Conservation (phyloP, 2,888 invertebrate genomes). For the Hypomecis atomaria region DNA sequence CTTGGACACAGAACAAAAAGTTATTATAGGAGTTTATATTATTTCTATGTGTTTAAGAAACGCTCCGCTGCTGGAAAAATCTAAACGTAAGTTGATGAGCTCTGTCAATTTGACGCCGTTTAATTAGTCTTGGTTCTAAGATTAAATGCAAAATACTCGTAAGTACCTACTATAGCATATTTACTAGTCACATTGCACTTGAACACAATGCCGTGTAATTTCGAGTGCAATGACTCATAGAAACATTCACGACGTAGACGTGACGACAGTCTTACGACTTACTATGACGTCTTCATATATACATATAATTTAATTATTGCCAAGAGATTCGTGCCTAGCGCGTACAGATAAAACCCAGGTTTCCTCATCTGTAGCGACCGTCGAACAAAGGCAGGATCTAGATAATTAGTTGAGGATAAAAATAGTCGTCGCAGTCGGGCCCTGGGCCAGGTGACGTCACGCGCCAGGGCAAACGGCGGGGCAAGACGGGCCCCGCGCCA, state of each 20-base stretch:
- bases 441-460: slow-evolving; percentile 84
- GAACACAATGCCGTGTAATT: slow-evolving; percentile 43
- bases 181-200: slow-evolving; percentile 29
- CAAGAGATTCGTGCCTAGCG: slow-evolving; percentile 40
- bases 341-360: slow-evolving; percentile 64
- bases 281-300: slow-evolving; percentile 46
- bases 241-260: slow-evolving; percentile 43
- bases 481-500: slow-evolving; percentile 85
- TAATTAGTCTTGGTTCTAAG: background rate
- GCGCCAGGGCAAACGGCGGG: slow-evolving; percentile 80
- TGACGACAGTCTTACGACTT: slow-evolving; percentile 53
- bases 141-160: background rate
- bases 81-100: no score
- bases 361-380: slow-evolving; percentile 69
- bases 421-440: slow-evolving; percentile 81
- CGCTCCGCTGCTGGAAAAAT: no score
- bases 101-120: no score
- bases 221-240: slow-evolving; percentile 57
- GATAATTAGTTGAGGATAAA: slow-evolving; percentile 82
- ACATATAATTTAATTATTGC: slow-evolving; percentile 46
- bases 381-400: slow-evolving; percentile 80
- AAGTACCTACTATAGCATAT: background rate
- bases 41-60: no score
- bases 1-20: no score
- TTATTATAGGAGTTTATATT: no score